A percentile compares a stretch with the other conserved stretches of the same genome.
These are phyloP conservation scores for Calycopis cecrops DNA, from an alignment of 1,140 invertebrate genomes.

Conservation along the genomic window DNA sequence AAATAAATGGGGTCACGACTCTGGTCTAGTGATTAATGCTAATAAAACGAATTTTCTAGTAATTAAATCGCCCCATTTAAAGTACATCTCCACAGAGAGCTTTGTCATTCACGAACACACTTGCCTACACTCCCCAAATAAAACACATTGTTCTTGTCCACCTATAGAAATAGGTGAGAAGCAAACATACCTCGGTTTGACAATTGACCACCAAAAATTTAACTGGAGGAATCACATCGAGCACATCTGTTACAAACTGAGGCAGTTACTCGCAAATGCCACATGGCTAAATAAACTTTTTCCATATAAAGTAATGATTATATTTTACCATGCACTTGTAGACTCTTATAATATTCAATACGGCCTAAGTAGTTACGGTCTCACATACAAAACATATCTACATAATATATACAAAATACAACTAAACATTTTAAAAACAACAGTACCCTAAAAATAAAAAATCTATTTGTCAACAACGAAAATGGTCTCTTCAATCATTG, in stretches of 20 bases:
- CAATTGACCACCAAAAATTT: conserved; percentile 2
- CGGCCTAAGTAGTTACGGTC: neutral
- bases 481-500: neutral
- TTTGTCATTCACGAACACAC: neutral
- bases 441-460: conserved; percentile 1
- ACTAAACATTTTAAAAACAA: conserved; percentile 1
- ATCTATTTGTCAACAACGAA: neutral
- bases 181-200: conserved; percentile 6
- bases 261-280: conserved; percentile 4
- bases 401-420: neutral
- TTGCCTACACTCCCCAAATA: neutral
- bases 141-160: neutral
- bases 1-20: no score
- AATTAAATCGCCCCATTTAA: neutral
- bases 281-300: neutral
- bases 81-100: neutral
- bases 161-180: conserved; percentile 1
- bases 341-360: neutral
- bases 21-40: no score
- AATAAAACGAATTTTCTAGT: no score
- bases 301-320: neutral
- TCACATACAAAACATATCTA: neutral
- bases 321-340: neutral
- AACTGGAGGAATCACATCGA: conserved; percentile 8
- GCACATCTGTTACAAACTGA: conserved; percentile 1